phyloP scores from a whole-genome alignment of 2,888 invertebrate species.

The Cerastis rubricosa region DNA sequence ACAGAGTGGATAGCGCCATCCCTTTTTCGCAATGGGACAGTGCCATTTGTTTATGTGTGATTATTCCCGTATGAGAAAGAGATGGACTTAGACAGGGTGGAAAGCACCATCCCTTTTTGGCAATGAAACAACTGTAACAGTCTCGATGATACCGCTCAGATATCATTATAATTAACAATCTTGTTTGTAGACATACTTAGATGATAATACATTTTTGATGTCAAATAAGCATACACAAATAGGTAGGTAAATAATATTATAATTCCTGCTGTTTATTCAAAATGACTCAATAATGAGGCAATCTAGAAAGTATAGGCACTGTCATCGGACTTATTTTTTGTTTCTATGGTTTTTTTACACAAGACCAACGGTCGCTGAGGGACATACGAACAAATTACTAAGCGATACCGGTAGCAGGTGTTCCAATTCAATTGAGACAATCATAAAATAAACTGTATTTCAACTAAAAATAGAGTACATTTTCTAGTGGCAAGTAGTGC shows the following conservation, averaged over 20 bases:
- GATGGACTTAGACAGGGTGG: neutral
- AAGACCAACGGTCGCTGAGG: neutral
- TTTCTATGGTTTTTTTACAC: neutral
- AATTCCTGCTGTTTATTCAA: neutral
- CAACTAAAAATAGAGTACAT: neutral
- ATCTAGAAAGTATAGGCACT: neutral
- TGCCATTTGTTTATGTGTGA: neutral
- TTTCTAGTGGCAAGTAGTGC: neutral
- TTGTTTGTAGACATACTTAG: neutral
- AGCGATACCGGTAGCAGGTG: neutral
- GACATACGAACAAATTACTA: neutral
- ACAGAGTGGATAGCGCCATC: neutral
- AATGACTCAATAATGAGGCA: conserved; percentile 16
- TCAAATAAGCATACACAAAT: conserved; percentile 2
- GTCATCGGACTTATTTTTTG: neutral
- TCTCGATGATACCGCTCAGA: conserved; percentile 2
- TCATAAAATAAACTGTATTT: conserved; percentile 3
- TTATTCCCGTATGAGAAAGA: neutral
- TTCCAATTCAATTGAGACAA: too few relatives aligned
- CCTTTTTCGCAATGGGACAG: neutral
- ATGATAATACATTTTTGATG: neutral
- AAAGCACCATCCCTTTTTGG: neutral
- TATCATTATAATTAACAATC: conserved; percentile 23
- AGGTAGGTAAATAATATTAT: conserved; percentile 5
- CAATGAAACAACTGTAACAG: neutral